Evolutionary conservation across 2,888 invertebrate species (phyloP).

Genomic region (Hirtodrosophila histrioides): DNA sequence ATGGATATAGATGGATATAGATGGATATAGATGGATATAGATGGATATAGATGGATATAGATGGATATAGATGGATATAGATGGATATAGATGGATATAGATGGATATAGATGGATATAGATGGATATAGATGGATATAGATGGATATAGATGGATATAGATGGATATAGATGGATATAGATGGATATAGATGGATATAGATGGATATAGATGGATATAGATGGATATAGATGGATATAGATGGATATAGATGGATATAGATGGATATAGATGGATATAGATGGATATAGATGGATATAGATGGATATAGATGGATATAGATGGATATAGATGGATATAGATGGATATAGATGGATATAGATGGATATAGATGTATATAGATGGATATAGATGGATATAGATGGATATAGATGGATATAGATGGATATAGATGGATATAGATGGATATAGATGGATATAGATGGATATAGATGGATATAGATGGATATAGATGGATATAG

Average conservation of each 20-base stretch:
- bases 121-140: no score
- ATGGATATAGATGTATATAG: neutral
- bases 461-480: no score
- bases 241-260: neutral
- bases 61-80: conserved; percentile 1
- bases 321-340: neutral
- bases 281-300: neutral
- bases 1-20: no score
- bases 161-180: neutral
- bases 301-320: neutral
- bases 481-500: neutral
- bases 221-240: neutral
- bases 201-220: no score
- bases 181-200: neutral
- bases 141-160: no score
- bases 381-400: neutral
- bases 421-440: neutral
- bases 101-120: neutral
- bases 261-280: neutral
- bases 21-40: no score
- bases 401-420: neutral
- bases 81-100: conserved; percentile 1
- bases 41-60: neutral
- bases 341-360: neutral
- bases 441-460: neutral